Evolutionary conservation across 2,113 vertebrate species (phyloP).

Genomic region (Esox niger): DNA sequence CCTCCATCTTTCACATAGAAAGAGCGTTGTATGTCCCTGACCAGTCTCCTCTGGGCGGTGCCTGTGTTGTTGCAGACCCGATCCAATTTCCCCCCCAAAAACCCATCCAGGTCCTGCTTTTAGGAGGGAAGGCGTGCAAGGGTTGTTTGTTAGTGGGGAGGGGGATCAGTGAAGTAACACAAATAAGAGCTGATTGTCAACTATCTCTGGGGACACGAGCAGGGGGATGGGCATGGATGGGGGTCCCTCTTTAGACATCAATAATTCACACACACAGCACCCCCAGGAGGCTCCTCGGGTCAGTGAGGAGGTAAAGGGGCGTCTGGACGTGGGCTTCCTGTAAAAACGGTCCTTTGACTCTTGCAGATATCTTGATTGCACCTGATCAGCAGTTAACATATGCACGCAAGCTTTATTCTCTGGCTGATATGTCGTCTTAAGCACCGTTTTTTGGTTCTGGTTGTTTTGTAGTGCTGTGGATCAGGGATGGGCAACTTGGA

Average conservation of each 20-base stretch:
- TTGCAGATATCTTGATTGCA: background rate
- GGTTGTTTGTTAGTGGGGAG: background rate
- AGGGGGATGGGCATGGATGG: conserved; percentile 30
- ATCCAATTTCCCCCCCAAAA: background rate
- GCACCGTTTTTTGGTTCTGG: too few relatives aligned
- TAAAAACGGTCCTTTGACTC: conserved; percentile 15
- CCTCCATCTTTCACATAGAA: background rate
- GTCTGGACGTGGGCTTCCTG: conserved; percentile 32
- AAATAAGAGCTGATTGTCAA: conserved; percentile 74
- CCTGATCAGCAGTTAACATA: background rate
- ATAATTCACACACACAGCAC: conserved; percentile 66
- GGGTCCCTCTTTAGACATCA: conserved; percentile 75
- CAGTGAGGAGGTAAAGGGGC: conserved; percentile 40
- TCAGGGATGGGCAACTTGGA: too few relatives aligned
- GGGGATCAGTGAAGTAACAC: conserved; percentile 72
- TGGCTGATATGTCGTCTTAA: background rate
- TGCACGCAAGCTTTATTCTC: background rate
- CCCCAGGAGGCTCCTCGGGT: conserved; percentile 35
- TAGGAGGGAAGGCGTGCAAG: conserved; percentile 11
- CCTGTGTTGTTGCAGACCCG: conserved; percentile 47
- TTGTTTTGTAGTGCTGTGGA: too few relatives aligned
- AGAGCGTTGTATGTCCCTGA: conserved; percentile 14
- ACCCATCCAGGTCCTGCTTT: conserved; percentile 5
- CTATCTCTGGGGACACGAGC: conserved; percentile 63
- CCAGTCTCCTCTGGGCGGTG: conserved; percentile 38